Conservation (phyloP, 2,113 vertebrate species). For the Gallinago media region DNA sequence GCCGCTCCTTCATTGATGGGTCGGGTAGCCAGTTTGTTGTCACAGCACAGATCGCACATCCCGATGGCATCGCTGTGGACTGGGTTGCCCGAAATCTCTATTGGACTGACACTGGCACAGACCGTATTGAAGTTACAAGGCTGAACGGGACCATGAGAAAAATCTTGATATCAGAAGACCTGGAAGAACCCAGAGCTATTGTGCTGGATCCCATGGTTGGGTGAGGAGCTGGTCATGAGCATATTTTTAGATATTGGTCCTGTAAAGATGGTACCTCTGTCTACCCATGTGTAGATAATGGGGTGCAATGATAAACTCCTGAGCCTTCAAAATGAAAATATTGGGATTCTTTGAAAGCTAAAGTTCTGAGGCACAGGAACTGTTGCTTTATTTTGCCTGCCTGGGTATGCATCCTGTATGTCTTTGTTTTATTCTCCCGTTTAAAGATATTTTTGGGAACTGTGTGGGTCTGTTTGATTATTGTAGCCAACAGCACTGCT, state of each 20-base stretch:
- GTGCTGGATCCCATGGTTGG: constrained; percentile 92
- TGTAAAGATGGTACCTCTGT: neutral
- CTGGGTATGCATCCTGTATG: neutral
- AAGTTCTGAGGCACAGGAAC: neutral
- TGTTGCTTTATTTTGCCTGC: neutral
- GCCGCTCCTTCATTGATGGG: constrained; percentile 88
- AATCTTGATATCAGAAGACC: constrained; percentile 93
- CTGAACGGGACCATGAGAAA: constrained; percentile 98
- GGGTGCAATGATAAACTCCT: neutral
- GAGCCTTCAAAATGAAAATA: neutral
- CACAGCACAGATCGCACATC: constrained; percentile 92
- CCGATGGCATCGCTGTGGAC: constrained; percentile 95
- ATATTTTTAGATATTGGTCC: neutral
- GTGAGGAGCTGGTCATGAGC: constrained; percentile 73
- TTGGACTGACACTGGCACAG: constrained; percentile 97
- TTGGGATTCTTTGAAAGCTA: neutral
- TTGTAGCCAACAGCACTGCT: neutral
- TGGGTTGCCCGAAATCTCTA: constrained; percentile 97
- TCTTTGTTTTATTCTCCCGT: neutral
- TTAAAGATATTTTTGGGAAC: neutral
- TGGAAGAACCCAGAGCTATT: constrained; percentile 95
- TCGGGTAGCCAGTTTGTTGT: constrained; percentile 90
- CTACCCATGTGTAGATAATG: neutral
- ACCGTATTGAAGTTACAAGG: constrained; percentile 94
- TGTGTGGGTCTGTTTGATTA: neutral